Evolutionary conservation across 2,888 invertebrate genomes (phyloP).

Genomic region (Pimpla rufipes): DNA sequence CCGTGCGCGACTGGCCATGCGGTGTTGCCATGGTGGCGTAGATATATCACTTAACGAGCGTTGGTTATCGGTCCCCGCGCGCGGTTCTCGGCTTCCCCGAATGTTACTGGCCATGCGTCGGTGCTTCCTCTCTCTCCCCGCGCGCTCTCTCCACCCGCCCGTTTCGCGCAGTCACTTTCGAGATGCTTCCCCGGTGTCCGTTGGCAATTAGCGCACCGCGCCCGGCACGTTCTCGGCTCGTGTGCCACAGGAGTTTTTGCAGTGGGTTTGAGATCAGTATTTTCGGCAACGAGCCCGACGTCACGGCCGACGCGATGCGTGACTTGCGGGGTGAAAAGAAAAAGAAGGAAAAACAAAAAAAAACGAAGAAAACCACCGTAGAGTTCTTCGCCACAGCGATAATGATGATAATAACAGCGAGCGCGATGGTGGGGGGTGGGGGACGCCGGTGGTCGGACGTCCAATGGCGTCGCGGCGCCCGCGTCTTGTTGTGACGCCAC

Average conservation of each 20-base stretch:
- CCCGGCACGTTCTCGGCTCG: too few relatives aligned
- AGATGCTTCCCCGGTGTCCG: background rate
- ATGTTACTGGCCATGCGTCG: slow-evolving; percentile 11
- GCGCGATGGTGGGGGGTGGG: background rate
- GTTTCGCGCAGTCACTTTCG: background rate
- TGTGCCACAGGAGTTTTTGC: slow-evolving; percentile 6
- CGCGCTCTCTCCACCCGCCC: background rate
- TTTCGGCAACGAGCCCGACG: slow-evolving; percentile 23
- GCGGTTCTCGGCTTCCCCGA: background rate
- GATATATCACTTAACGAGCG: slow-evolving; percentile 9
- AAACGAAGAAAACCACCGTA: slow-evolving; percentile 4
- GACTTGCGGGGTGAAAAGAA: background rate
- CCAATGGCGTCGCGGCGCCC: slow-evolving; percentile 54
- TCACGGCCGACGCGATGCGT: background rate
- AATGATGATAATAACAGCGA: slow-evolving; percentile 17
- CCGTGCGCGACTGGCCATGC: slow-evolving; percentile 8
- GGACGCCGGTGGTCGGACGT: background rate
- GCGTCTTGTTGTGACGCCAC: slow-evolving; percentile 30
- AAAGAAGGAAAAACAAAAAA: too few relatives aligned
- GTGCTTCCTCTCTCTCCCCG: background rate
- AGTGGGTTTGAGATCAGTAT: slow-evolving; percentile 65
- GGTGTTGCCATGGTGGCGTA: slow-evolving; percentile 17
- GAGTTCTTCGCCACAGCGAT: background rate
- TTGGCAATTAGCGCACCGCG: background rate
- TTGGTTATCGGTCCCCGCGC: background rate